Percentiles rank a stretch among this genome's conserved stretches.
Conservation (phyloP, 2,888 invertebrate genomes). For the Rhopalosiphum nymphaeae region DNA sequence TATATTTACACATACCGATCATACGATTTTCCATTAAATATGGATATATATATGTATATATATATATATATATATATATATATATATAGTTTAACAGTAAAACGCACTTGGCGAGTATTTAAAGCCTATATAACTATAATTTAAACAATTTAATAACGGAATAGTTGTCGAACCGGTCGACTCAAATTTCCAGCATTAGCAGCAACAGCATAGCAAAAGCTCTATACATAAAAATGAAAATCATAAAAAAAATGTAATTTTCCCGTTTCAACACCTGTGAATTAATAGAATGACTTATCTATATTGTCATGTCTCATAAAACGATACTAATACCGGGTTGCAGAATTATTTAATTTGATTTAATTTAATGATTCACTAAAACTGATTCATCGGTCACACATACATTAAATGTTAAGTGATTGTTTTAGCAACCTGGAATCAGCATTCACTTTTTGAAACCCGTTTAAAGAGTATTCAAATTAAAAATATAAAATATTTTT, state of each 20-base stretch:
- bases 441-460: neutral
- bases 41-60: neutral
- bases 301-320: neutral
- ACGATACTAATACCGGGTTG: neutral
- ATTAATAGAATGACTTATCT: neutral
- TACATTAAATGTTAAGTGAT: neutral
- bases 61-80: neutral
- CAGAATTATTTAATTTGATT: neutral
- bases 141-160: slow-evolving; percentile 56
- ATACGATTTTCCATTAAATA: neutral
- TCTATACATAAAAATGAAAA: neutral
- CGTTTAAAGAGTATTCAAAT: slow-evolving; percentile 9
- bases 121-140: slow-evolving; percentile 44
- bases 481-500: neutral
- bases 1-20: slow-evolving; percentile 1
- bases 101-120: slow-evolving; percentile 31
- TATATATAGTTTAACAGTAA: slow-evolving; percentile 35
- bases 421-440: neutral
- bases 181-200: neutral
- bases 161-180: neutral
- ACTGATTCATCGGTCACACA: neutral
- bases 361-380: neutral
- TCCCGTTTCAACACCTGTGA: neutral
- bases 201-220: slow-evolving; percentile 19
- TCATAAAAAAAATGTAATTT: neutral